A percentile compares a stretch with the other conserved stretches of the same genome.
These are phyloP conservation scores for Limnothrissa miodon DNA, from an alignment of 2,113 vertebrate genomes.

Conservation along the genomic window DNA sequence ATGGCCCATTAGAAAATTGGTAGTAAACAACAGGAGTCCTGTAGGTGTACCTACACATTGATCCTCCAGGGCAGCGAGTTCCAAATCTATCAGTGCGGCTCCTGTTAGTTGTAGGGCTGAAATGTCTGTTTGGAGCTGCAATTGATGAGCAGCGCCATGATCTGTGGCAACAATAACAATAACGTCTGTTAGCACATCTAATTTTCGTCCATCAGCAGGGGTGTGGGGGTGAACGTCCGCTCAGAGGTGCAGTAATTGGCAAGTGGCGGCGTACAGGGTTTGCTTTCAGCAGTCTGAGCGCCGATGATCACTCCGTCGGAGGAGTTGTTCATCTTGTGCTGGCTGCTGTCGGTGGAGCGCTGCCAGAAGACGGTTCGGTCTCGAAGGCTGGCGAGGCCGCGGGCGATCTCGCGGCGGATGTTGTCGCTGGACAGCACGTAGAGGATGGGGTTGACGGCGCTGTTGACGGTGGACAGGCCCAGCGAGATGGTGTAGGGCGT, in stretches of 20 bases:
- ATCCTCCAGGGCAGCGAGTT: neutral
- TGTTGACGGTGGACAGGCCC: constrained; percentile 79
- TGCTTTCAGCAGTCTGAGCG: neutral
- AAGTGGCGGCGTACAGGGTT: neutral
- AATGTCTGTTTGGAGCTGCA: no score
- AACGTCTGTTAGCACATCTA: neutral
- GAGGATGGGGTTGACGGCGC: constrained; percentile 80
- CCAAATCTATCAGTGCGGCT: neutral
- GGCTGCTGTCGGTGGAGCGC: constrained; percentile 39
- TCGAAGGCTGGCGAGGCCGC: constrained; percentile 49
- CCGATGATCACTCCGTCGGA: constrained; percentile 7
- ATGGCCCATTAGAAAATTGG: neutral
- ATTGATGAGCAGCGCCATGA: no score
- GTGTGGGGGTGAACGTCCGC: no score
- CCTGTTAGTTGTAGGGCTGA: no score
- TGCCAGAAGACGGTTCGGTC: constrained; percentile 7
- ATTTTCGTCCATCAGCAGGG: neutral
- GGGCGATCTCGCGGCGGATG: constrained; percentile 67
- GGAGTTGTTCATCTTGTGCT: constrained; percentile 54
- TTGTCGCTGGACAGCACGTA: constrained; percentile 79
- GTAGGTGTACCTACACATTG: neutral
- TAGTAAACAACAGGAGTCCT: neutral
- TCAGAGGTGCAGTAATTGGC: neutral
- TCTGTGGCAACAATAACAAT: no score
- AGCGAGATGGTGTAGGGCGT: constrained; percentile 70